These are phyloP conservation scores for Sphaerophoria taeniata DNA, from an alignment of 2,888 invertebrate genomes.

Conservation along the genomic window DNA sequence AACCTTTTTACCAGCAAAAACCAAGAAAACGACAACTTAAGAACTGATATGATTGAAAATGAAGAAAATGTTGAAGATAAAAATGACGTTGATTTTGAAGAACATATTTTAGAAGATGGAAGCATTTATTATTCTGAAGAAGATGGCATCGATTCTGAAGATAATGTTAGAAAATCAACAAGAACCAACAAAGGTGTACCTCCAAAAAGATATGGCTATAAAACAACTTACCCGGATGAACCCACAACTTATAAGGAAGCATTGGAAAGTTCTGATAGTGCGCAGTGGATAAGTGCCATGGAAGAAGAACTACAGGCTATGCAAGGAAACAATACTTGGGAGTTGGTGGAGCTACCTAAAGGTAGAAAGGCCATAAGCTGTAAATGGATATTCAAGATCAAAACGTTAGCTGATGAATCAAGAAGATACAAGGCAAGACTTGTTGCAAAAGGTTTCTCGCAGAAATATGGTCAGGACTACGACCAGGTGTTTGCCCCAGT, in stretches of 20 bases:
- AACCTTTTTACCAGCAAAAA: too few species aligned
- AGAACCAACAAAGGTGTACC: background rate
- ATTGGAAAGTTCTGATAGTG: conserved; percentile 1
- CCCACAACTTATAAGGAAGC: background rate
- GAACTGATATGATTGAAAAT: background rate
- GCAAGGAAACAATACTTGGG: background rate
- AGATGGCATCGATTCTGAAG: background rate
- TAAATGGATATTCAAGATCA: conserved; percentile 1
- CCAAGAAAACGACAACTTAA: conserved; percentile 5
- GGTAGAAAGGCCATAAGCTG: background rate
- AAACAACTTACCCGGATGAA: background rate
- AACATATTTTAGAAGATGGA: background rate
- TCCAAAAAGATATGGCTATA: background rate
- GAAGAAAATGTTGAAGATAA: background rate
- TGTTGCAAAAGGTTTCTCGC: too few species aligned
- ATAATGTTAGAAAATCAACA: background rate
- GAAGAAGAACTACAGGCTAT: conserved; percentile 1
- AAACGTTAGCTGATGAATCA: background rate
- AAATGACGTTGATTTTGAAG: background rate
- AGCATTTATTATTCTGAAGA: conserved; percentile 6
- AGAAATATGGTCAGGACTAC: too few species aligned
- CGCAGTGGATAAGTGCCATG: background rate
- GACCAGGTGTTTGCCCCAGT: background rate
- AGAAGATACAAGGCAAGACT: too few species aligned
- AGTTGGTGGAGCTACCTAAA: background rate